Percentiles rank a stretch among this genome's conserved stretches.
Evolutionary conservation across 1,140 invertebrate species (phyloP).

Genomic region (Bombus sylvicola): DNA sequence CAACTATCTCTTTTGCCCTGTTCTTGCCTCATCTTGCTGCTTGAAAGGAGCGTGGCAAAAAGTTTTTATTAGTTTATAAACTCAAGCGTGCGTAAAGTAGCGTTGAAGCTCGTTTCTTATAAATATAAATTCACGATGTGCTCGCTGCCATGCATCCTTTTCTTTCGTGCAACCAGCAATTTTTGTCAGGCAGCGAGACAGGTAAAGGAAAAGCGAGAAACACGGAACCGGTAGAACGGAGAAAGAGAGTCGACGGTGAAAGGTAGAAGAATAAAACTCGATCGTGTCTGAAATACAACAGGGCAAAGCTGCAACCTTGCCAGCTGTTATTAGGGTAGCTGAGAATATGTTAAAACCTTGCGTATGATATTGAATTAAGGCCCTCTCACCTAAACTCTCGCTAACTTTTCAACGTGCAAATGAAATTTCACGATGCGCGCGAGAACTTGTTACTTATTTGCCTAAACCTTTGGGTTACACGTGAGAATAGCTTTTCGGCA

Average conservation of each 20-base stretch:
- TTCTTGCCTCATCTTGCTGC: not conserved
- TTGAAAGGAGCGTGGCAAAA: not conserved
- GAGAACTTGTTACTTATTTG: conserved; percentile 33
- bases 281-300: conserved; percentile 10
- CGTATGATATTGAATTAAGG: conserved; percentile 39
- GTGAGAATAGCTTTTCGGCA: not conserved
- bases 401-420: conserved; percentile 25
- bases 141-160: not conserved
- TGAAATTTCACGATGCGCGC: conserved; percentile 22
- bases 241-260: too few relatives aligned
- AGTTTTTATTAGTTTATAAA: conserved; percentile 46
- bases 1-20: too few relatives aligned
- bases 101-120: conserved; percentile 4
- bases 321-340: not conserved
- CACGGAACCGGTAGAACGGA: too few relatives aligned
- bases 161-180: not conserved
- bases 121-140: conserved; percentile 23
- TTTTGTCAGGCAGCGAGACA: not conserved
- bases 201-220: too few relatives aligned
- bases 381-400: not conserved
- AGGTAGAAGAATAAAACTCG: conserved; percentile 3
- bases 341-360: conserved; percentile 17
- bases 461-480: conserved; percentile 22
- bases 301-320: not conserved
- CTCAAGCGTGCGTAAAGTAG: conserved; percentile 8